Conservation (phyloP, 2,797 vertebrate species). For the Paratrypauchen microcephalus region DNA sequence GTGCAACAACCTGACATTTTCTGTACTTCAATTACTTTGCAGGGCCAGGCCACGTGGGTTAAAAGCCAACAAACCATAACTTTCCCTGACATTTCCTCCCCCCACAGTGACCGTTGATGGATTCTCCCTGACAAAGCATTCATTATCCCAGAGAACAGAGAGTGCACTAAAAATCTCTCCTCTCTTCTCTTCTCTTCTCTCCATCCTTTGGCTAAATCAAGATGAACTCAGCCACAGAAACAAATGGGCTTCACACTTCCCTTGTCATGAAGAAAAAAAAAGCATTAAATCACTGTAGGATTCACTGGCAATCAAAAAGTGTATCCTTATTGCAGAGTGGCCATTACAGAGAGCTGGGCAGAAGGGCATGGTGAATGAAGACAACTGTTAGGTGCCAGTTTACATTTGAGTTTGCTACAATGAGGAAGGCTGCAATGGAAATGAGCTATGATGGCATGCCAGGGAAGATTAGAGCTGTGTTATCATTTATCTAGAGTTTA, state of each 20-base stretch:
- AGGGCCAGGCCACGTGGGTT: slow-evolving; percentile 86
- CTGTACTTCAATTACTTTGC: slow-evolving; percentile 92
- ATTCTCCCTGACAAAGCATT: slow-evolving; percentile 88
- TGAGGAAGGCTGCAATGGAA: slow-evolving; percentile 63
- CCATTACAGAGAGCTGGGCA: slow-evolving; percentile 57
- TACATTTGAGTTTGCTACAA: slow-evolving; percentile 62
- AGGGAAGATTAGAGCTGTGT: slow-evolving; percentile 70
- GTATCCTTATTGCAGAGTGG: slow-evolving; percentile 57
- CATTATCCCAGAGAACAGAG: slow-evolving; percentile 86
- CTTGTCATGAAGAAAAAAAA: slow-evolving; percentile 36
- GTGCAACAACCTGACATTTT: slow-evolving; percentile 87
- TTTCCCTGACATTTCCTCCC: slow-evolving; percentile 89
- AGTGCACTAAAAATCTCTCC: slow-evolving; percentile 80
- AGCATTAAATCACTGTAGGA: slow-evolving; percentile 54
- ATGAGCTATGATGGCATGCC: slow-evolving; percentile 65
- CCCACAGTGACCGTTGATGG: slow-evolving; percentile 88
- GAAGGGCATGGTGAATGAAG: slow-evolving; percentile 70
- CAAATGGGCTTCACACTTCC: slow-evolving; percentile 52
- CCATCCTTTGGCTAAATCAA: slow-evolving; percentile 76
- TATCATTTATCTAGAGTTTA: slow-evolving; percentile 70
- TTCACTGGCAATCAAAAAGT: slow-evolving; percentile 65
- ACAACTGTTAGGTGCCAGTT: slow-evolving; percentile 72
- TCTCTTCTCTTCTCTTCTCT: slow-evolving; percentile 63
- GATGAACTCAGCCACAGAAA: slow-evolving; percentile 70
- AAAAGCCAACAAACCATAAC: slow-evolving; percentile 92